Percentiles rank a stretch among this genome's conserved stretches.
These are phyloP conservation scores for Muntiacus reevesi DNA, from an alignment of 2,113 vertebrate species.

Conservation along the genomic window DNA sequence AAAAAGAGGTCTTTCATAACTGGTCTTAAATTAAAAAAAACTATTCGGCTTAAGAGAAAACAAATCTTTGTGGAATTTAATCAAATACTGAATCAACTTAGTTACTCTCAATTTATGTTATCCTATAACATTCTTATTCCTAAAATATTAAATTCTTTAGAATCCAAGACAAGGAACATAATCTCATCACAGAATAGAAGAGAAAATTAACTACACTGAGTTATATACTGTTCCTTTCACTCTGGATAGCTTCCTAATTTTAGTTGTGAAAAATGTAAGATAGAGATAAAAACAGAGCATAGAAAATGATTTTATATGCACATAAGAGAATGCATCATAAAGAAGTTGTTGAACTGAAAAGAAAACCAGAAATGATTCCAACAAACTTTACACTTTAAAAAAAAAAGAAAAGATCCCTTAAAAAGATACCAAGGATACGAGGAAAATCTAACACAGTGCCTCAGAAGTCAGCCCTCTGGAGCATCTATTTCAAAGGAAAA, in stretches of 20 bases:
- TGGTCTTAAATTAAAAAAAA: constrained; percentile 38
- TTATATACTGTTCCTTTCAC: background rate
- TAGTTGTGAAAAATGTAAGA: background rate
- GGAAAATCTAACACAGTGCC: background rate
- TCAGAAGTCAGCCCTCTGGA: background rate
- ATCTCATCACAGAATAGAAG: background rate
- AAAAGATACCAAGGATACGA: background rate
- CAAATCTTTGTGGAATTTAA: constrained; percentile 16
- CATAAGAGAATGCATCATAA: background rate
- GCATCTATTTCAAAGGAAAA: background rate
- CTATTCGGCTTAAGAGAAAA: background rate
- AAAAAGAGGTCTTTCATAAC: constrained; percentile 34
- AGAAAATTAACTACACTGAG: background rate
- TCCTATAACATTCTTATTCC: background rate
- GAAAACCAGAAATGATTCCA: constrained; percentile 33
- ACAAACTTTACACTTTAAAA: background rate
- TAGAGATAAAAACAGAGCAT: background rate
- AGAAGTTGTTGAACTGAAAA: background rate
- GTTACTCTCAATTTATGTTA: constrained; percentile 6
- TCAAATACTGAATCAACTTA: background rate
- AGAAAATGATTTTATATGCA: background rate
- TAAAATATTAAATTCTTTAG: constrained; percentile 42
- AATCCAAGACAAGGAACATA: background rate
- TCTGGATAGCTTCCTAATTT: constrained; percentile 21
- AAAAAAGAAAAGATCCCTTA: background rate